Percentiles rank a stretch among this genome's conserved stretches.
Conservation (phyloP, 2,113 vertebrate species). For the Ia io region DNA sequence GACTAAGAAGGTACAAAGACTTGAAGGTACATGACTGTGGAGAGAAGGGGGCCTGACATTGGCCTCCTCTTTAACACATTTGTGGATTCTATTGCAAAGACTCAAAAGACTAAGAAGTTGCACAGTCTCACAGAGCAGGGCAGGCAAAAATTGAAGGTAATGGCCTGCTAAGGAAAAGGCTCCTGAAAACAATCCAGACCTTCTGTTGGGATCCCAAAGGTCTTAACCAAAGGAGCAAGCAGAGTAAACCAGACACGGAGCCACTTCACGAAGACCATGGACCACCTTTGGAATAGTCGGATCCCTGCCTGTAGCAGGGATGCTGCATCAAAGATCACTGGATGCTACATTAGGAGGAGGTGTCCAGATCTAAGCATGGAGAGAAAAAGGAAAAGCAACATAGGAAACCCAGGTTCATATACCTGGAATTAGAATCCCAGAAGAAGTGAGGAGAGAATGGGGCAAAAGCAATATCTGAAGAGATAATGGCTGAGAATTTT, state of each 20-base stretch:
- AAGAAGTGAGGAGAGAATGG: not conserved
- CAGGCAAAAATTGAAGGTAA: not conserved
- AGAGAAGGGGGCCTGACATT: not conserved
- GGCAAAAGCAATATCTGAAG: not conserved
- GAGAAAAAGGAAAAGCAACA: not conserved
- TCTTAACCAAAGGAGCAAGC: not conserved
- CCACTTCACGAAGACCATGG: not conserved
- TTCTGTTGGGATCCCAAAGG: not conserved
- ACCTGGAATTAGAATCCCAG: not conserved
- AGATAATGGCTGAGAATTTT: not conserved
- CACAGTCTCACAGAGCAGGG: not conserved
- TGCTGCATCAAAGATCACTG: not conserved
- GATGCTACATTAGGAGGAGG: not conserved
- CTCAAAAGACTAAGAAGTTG: not conserved
- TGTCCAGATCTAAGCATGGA: not conserved
- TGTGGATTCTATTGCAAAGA: not conserved
- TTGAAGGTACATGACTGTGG: not conserved
- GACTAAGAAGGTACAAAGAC: not conserved
- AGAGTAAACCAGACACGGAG: not conserved
- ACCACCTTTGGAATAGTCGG: not conserved
- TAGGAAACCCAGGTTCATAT: not conserved
- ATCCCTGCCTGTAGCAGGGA: not conserved
- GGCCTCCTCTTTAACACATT: not conserved
- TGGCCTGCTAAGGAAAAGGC: not conserved
- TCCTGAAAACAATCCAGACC: not conserved